Evolutionary conservation across 2,888 invertebrate species (phyloP).

Genomic region (Caradrina kadenii): DNA sequence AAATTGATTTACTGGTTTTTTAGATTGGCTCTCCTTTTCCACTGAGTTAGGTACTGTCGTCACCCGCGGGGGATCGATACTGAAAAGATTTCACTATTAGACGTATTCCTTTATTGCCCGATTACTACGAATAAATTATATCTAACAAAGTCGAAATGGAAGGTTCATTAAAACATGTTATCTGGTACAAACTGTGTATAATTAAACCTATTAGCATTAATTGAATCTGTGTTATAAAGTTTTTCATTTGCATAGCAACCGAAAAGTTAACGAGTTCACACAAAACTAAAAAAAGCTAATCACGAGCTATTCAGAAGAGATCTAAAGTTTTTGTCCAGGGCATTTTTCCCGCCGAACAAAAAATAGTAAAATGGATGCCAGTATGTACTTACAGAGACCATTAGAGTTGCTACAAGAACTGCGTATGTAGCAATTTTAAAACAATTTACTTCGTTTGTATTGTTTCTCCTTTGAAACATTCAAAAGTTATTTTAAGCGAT

Average conservation of each 20-base stretch:
- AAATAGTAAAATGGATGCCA: constrained; percentile 31
- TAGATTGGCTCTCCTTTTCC: constrained; percentile 2
- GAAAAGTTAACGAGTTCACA: constrained; percentile 25
- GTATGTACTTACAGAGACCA: constrained; percentile 35
- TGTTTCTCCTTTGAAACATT: constrained; percentile 34
- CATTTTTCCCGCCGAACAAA: constrained; percentile 49
- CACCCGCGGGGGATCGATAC: background rate
- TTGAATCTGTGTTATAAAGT: background rate
- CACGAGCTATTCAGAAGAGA: constrained; percentile 42
- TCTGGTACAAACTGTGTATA: background rate
- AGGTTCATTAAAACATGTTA: background rate
- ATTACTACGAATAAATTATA: background rate
- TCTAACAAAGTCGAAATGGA: background rate
- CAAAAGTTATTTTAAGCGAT: constrained; percentile 33
- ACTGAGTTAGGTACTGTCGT: background rate
- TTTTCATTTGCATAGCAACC: constrained; percentile 27
- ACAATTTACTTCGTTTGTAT: constrained; percentile 47
- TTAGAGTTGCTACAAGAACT: constrained; percentile 44
- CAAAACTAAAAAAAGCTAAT: constrained; percentile 33
- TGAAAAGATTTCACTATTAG: background rate
- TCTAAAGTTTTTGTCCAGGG: constrained; percentile 41
- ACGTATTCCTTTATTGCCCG: background rate
- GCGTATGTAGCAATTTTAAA: constrained; percentile 52
- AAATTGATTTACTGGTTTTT: constrained; percentile 40
- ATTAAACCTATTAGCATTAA: background rate